Evolutionary conservation across 2,888 invertebrate genomes (phyloP).

Genomic region (Helicoverpa assulta): DNA sequence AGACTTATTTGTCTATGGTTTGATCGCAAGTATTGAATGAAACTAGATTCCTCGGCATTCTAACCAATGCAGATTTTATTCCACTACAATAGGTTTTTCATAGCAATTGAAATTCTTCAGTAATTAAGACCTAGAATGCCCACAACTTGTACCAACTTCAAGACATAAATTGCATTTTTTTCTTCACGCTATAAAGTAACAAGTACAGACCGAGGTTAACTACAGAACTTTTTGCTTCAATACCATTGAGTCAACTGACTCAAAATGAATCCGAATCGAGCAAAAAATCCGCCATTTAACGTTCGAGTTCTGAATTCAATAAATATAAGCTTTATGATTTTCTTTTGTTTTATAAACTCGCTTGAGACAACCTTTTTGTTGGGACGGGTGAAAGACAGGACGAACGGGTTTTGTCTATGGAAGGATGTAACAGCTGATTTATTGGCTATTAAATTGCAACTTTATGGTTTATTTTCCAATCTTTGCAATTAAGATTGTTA

Average conservation of each 20-base stretch:
- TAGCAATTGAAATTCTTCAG: too few relatives aligned
- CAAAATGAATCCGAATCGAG: conserved; percentile 56
- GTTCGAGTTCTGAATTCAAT: conserved; percentile 62
- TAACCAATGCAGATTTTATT: too few relatives aligned
- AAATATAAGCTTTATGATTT: conserved; percentile 54
- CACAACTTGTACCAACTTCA: conserved; percentile 34
- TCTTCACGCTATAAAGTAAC: conserved; percentile 39
- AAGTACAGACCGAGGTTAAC: conserved; percentile 47
- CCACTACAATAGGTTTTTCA: too few relatives aligned
- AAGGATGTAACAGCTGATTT: conserved; percentile 43
- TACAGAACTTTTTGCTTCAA: conserved; percentile 55
- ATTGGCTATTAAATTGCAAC: conserved; percentile 11
- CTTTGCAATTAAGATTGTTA: conserved; percentile 12
- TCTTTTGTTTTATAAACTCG: conserved; percentile 59
- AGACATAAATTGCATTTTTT: conserved; percentile 59
- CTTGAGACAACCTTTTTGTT: conserved; percentile 62
- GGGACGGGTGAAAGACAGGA: conserved; percentile 30
- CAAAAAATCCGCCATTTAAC: conserved; percentile 54
- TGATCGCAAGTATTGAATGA: too few relatives aligned
- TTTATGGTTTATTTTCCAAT: background rate
- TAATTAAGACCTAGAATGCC: conserved; percentile 26
- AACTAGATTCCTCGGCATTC: too few relatives aligned
- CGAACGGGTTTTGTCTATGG: conserved; percentile 51
- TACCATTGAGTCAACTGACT: conserved; percentile 60
- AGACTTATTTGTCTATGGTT: too few relatives aligned